Evolutionary conservation across 1,140 invertebrate species (phyloP).

Genomic region (Drosophila arizonae): DNA sequence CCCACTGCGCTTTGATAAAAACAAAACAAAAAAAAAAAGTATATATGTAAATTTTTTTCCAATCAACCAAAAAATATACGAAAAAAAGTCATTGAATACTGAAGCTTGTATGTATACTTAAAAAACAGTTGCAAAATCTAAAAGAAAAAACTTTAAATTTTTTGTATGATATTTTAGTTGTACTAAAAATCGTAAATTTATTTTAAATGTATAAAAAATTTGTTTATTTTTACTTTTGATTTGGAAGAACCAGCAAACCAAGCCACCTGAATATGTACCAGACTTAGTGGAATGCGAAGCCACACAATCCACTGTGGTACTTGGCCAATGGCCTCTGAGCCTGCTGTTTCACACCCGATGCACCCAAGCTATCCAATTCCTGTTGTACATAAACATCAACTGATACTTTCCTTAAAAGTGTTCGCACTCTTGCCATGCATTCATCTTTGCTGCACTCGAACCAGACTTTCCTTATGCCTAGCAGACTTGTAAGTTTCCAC

Average conservation of each 20-base stretch:
- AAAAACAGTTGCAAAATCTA: constrained; percentile 60
- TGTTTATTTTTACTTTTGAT: constrained; percentile 9
- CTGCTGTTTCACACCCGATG: constrained; percentile 16
- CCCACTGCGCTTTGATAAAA: constrained; percentile 82
- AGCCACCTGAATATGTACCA: neutral
- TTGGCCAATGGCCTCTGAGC: neutral
- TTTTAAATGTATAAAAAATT: constrained; percentile 1
- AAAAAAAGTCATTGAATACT: constrained; percentile 64
- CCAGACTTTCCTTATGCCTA: neutral
- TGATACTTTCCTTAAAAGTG: constrained; percentile 13
- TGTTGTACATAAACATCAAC: constrained; percentile 21
- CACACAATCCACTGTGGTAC: constrained; percentile 28
- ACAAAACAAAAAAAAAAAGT: constrained; percentile 37
- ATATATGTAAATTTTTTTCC: constrained; percentile 46
- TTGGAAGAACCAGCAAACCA: constrained; percentile 16
- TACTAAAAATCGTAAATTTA: constrained; percentile 43
- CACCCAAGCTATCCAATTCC: constrained; percentile 17
- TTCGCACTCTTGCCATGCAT: constrained; percentile 35
- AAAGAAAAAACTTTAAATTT: constrained; percentile 38
- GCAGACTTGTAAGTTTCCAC: constrained; percentile 6
- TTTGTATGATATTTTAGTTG: constrained; percentile 19
- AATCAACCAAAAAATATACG: constrained; percentile 36
- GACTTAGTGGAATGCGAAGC: constrained; percentile 23
- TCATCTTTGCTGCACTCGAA: constrained; percentile 34
- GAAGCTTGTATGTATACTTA: constrained; percentile 77